Evolutionary conservation across 2,797 vertebrate species (phyloP), one percentile per base, ranked within the genome.

Genomic region (Channallabes apus): DNA sequence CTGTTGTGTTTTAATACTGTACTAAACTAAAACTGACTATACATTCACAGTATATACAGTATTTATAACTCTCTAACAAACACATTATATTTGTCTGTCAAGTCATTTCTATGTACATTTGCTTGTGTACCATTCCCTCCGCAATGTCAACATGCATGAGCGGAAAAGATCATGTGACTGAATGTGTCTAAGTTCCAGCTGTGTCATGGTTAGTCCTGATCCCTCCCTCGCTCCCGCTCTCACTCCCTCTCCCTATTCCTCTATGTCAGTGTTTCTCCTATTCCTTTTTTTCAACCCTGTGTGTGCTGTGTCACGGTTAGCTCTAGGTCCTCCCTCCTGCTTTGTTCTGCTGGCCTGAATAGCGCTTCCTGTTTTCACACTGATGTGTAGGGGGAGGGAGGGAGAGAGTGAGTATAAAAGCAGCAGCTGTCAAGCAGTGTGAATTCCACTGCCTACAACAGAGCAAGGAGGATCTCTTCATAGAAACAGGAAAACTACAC

Each of bases 261-360:
- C 59, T 59, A 58, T 80, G 15, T 56, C 87, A 82, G 79, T 75
- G 69, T 35, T 22, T n/a, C 46, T 27, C 46, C 17, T 56, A 84
- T 86, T 86, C 87, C 90, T 71, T 91, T 71, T 14, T 82, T 46
- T 46, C 46, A 35, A 3, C 61, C 85, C 59, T 82, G 64, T 87
- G 64, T 87, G 82, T 94, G 94, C 89, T 32, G 6, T 20, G 83
- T 94, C 93, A 94, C 84, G 93, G 89, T 94, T 91, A 90, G 92
- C 88, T 35, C 38, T 65, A 77, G 46, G 24, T 87, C 86, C 83
- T 80, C 81, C 82, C 59, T 38, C 61, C 51, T n/a, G 6, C 80
- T 71, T 64, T 83, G 84, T 77, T 86, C 78, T 82, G 51, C 69
- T 84, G 62, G 56, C 41, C 84, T 61, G 64, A 80, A 15, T 32